Conservation (phyloP, 2,113 vertebrate species). For the Boulengeromyrus knoepffleri region DNA sequence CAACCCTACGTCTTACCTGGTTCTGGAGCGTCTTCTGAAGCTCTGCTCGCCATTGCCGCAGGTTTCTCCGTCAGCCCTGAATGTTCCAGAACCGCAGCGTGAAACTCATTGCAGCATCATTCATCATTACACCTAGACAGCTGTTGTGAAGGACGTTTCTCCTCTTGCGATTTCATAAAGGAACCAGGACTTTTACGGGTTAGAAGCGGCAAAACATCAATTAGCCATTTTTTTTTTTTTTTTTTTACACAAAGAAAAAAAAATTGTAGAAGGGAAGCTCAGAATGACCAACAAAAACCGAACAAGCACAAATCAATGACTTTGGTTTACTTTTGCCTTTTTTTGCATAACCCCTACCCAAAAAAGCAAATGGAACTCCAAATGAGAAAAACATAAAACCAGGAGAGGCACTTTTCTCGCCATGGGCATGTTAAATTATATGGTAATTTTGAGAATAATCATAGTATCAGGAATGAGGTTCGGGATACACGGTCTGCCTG, state of each 20-base stretch:
- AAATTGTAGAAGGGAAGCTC: neutral
- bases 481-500: neutral
- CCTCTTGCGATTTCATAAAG: neutral
- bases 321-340: slow-evolving; percentile 35
- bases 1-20: slow-evolving; percentile 39
- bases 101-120: slow-evolving; percentile 26
- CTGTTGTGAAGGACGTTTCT: neutral
- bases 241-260: neutral
- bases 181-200: neutral
- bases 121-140: neutral
- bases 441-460: neutral
- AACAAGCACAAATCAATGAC: neutral
- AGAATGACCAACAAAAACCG: neutral
- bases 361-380: neutral
- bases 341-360: slow-evolving; percentile 1
- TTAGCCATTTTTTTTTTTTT: neutral
- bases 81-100: slow-evolving; percentile 36
- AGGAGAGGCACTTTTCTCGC: too few relatives aligned
- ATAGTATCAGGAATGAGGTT: neutral
- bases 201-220: neutral
- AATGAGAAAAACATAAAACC: neutral
- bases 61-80: slow-evolving; percentile 60
- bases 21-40: slow-evolving; percentile 37
- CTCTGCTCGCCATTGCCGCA: slow-evolving; percentile 20
- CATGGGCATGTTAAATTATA: neutral